Evolutionary conservation across 1,140 invertebrate genomes (phyloP).

Genomic region (Drosophila obscura): DNA sequence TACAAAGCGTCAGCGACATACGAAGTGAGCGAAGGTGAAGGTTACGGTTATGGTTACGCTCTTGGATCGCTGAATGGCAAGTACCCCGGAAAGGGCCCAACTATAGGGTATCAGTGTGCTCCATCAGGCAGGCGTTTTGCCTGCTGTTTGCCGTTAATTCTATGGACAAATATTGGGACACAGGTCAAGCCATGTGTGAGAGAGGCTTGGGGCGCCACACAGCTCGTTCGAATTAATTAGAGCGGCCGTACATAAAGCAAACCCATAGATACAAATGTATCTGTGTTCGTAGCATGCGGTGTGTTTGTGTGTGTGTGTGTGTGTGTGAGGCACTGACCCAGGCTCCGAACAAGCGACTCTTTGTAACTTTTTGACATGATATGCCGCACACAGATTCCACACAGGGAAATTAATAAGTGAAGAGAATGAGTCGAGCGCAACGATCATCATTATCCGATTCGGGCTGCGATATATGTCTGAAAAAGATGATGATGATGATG

Average conservation of each 20-base stretch:
- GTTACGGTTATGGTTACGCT: constrained; percentile 41
- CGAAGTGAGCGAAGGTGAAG: constrained; percentile 66
- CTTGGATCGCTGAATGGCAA: neutral
- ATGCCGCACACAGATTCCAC: constrained; percentile 67
- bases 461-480: neutral
- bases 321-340: constrained; percentile 44
- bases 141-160: constrained; percentile 44
- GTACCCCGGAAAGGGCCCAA: neutral
- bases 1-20: constrained; percentile 55
- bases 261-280: constrained; percentile 30
- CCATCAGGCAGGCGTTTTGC: constrained; percentile 41
- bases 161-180: constrained; percentile 36
- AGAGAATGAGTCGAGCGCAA: constrained; percentile 27
- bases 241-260: constrained; percentile 45
- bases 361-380: constrained; percentile 76
- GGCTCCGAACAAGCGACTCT: constrained; percentile 62
- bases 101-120: constrained; percentile 4
- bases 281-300: neutral
- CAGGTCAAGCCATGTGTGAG: constrained; percentile 25
- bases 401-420: constrained; percentile 69
- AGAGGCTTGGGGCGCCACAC: neutral
- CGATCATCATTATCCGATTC: constrained; percentile 37
- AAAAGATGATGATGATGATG: constrained; percentile 24
- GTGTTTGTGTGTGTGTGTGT: neutral
- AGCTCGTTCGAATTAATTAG: constrained; percentile 70